Conservation (phyloP, 2,888 invertebrate genomes). For the Erebia ligea region DNA sequence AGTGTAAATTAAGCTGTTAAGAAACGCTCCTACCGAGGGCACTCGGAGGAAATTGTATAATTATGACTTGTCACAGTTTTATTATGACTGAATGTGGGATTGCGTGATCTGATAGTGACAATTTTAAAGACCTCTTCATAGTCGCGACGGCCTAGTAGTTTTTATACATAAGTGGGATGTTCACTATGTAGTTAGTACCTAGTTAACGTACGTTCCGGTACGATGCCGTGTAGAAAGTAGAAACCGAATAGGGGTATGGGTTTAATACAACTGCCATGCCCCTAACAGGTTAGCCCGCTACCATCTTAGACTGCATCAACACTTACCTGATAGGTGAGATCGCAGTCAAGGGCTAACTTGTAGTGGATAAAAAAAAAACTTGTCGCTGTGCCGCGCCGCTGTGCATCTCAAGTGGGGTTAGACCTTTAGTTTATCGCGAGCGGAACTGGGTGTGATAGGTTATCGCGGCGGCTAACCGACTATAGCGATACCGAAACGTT, state of each 20-base stretch:
- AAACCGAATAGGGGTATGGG: too few relatives aligned
- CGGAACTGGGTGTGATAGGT: conserved; percentile 31
- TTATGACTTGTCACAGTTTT: conserved; percentile 17
- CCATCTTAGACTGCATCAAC: too few relatives aligned
- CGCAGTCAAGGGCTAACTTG: too few relatives aligned
- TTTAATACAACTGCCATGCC: too few relatives aligned
- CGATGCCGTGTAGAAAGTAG: too few relatives aligned
- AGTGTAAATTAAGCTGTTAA: conserved; percentile 53
- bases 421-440: conserved; percentile 22
- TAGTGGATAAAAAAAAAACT: too few relatives aligned
- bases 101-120: conserved; percentile 7
- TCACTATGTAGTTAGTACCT: neutral
- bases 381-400: too few relatives aligned
- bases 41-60: conserved; percentile 24
- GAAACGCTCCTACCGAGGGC: conserved; percentile 37
- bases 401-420: too few relatives aligned
- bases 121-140: conserved; percentile 7
- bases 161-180: neutral
- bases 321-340: too few relatives aligned
- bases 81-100: conserved; percentile 14
- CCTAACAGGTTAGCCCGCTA: too few relatives aligned
- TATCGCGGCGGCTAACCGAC: conserved; percentile 26
- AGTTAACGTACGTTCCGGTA: too few relatives aligned
- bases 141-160: neutral
- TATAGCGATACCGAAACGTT: neutral